Percentiles rank a stretch among this genome's conserved stretches.
Evolutionary conservation across 1,140 invertebrate genomes (phyloP).

Genomic region (Drosophila malerkotliana): DNA sequence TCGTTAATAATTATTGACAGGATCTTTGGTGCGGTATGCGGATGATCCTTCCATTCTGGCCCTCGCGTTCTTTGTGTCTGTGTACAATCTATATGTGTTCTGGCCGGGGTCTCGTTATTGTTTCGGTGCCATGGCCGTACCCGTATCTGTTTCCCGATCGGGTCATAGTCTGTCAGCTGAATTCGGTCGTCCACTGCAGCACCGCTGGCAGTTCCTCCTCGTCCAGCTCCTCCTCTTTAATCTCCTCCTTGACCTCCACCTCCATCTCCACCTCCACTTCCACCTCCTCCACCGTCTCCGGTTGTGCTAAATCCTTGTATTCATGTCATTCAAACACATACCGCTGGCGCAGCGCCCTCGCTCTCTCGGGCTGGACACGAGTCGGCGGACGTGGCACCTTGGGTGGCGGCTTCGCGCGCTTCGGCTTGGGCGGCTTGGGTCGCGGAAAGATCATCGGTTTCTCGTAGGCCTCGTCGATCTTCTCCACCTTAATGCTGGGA

Average conservation of each 20-base stretch:
- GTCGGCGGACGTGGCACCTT: conserved; percentile 56
- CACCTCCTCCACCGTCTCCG: not conserved
- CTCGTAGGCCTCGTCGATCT: conserved; percentile 41
- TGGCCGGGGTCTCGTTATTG: conserved; percentile 10
- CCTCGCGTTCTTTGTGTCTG: not conserved
- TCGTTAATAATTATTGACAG: conserved; percentile 50
- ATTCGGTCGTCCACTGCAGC: conserved; percentile 25
- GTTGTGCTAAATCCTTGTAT: not conserved
- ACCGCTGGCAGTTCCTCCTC: conserved; percentile 40
- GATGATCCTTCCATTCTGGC: conserved; percentile 39
- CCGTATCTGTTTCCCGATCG: not conserved
- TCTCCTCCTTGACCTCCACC: conserved; percentile 1
- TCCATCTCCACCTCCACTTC: conserved; percentile 10
- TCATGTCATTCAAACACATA: conserved; percentile 68
- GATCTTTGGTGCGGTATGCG: conserved; percentile 66
- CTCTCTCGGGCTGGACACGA: conserved; percentile 61
- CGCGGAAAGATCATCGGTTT: conserved; percentile 50
- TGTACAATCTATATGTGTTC: not conserved
- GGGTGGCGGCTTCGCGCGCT: conserved; percentile 10
- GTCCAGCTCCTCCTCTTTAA: conserved; percentile 3
- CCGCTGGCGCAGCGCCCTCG: conserved; percentile 59
- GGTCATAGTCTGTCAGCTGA: conserved; percentile 47
- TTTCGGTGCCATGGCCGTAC: not conserved
- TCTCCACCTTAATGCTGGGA: conserved; percentile 54
- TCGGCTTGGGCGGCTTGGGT: conserved; percentile 29